Evolutionary conservation across 1,140 invertebrate genomes (phyloP).

Genomic region (Aphelinus atriplicis): DNA sequence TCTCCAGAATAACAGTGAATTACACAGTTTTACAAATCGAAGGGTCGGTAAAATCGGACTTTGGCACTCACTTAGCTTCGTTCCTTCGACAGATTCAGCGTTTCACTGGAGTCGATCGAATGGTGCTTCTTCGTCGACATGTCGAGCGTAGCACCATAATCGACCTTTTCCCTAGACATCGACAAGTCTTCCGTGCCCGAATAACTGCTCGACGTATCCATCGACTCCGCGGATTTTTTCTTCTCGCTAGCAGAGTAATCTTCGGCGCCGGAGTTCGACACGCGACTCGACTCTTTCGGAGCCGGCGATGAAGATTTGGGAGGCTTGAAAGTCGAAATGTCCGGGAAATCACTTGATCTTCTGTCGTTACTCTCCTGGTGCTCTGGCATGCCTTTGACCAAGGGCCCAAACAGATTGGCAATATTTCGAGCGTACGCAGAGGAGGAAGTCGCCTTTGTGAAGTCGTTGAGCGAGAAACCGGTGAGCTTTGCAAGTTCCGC

Average conservation of each 20-base stretch:
- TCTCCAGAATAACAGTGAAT: constrained; percentile 20
- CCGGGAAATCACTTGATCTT: constrained; percentile 50
- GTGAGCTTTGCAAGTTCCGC: constrained; percentile 60
- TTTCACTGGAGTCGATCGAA: constrained; percentile 51
- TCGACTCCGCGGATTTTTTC: constrained; percentile 50
- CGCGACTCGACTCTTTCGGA: constrained; percentile 43
- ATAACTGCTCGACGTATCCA: constrained; percentile 52
- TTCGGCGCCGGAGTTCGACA: constrained; percentile 32
- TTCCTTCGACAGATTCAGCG: constrained; percentile 61
- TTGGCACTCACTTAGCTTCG: constrained; percentile 44
- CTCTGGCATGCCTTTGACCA: constrained; percentile 32
- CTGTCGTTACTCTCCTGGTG: constrained; percentile 50
- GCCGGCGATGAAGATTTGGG: constrained; percentile 41
- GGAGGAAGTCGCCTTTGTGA: constrained; percentile 57
- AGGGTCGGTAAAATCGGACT: constrained; percentile 38
- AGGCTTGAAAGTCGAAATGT: constrained; percentile 50
- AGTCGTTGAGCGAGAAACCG: constrained; percentile 59
- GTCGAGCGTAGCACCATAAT: constrained; percentile 57
- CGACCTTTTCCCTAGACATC: constrained; percentile 53
- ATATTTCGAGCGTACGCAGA: constrained; percentile 62
- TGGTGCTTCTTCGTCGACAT: constrained; percentile 55
- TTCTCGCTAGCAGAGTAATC: constrained; percentile 55
- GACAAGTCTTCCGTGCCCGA: constrained; percentile 56
- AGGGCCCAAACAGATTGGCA: constrained; percentile 60
- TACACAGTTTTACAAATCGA: constrained; percentile 37